phyloP scores from a whole-genome alignment of 2,797 vertebrate species.

The Hyperoplus immaculatus region DNA sequence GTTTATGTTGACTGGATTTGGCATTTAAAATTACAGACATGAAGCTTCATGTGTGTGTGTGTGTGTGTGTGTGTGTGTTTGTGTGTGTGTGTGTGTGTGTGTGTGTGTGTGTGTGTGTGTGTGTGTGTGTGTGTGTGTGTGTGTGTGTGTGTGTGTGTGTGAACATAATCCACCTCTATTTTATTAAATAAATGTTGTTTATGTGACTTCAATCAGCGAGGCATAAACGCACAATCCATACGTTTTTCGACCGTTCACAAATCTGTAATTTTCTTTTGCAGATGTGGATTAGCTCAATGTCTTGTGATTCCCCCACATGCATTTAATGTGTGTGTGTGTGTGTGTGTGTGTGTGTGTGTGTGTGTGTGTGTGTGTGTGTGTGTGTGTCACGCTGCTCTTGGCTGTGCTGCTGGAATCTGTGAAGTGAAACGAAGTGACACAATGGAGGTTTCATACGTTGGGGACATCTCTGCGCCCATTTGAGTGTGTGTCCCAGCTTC shows the following conservation, averaged over 20 bases:
- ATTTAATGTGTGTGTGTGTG: constrained; percentile 10
- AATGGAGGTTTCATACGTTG: constrained; percentile 49
- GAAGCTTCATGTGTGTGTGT: no score
- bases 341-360: constrained; percentile 13
- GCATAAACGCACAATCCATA: neutral
- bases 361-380: constrained; percentile 1
- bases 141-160: constrained; percentile 4
- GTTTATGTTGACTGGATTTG: neutral
- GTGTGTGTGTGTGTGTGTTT: no score
- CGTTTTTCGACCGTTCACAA: neutral
- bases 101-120: no score
- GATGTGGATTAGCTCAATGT: constrained; percentile 46
- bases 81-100: no score
- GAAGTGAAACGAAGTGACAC: constrained; percentile 62
- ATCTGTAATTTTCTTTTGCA: neutral
- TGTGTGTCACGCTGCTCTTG: constrained; percentile 35
- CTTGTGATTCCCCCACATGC: constrained; percentile 42
- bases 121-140: no score
- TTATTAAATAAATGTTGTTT: neutral
- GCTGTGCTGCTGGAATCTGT: constrained; percentile 34
- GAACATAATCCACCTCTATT: neutral
- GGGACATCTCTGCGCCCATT: constrained; percentile 29
- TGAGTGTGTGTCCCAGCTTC: constrained; percentile 27
- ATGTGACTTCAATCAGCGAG: no score
- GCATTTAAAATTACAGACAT: no score